Base-by-base conservation (phyloP, 2,797 vertebrate genomes). In the Bradypus variegatus region DNA sequence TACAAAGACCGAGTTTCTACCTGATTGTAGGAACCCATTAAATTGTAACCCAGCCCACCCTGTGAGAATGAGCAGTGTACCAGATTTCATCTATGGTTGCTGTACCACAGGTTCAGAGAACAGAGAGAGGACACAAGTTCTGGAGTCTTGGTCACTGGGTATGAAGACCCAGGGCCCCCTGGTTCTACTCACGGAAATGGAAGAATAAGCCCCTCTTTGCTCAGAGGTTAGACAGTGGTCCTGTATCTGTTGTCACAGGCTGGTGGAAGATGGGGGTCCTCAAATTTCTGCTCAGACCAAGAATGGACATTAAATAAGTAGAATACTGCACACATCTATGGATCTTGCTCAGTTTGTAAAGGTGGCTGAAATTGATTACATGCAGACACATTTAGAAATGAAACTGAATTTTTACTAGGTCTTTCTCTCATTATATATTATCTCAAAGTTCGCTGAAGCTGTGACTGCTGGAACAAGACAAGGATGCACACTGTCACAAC, bases 51-150 rank as follows among this genome's bases (percentile, higher is more conserved):
- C 5, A 31, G 2, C 6, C 8, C 5, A 45, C 58, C 3, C 21
- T 89, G 16, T 55, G 27, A 27, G 29, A 25, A 33, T 41, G 62
- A 58, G 10, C 11, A 33, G 45, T 10, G 6, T 58, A 76, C 19
- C 41, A 31, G 8, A 19, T 67, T 85, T 38, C 7, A 85, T 36
- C 58, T 12, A 18, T 50, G 8, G 48, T 18, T 27, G 4, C 21
- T 16, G 6, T 64, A 27, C 31, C 55, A 3, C 5, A 36, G 15
- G 9, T 75, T 12, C 50, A 50, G 50, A 41, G 27, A 69, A 8
- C n/a, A 50, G 15, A 12, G 3, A 48, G 10, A 2, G 3, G 1
- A n/a, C n/a, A 18, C 45, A 64, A 27, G 5, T 31, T 29, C 10
- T 50, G 11, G n/a, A 36, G 50, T 13, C 6, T 36, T 75, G 31